Conservation (phyloP, 2,797 vertebrate genomes). For the Acanthopagrus latus region DNA sequence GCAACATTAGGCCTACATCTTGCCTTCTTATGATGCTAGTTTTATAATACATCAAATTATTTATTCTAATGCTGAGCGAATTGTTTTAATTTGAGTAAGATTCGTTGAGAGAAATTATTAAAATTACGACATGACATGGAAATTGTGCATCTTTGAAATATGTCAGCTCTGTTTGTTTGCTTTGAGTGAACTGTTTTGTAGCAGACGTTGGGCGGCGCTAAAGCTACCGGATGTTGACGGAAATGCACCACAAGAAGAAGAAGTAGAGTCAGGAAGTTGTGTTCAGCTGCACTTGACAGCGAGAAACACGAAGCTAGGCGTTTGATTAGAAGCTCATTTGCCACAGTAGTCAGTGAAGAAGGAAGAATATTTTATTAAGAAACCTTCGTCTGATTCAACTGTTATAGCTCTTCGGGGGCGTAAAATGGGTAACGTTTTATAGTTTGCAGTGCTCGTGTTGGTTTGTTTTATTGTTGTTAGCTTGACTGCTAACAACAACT, state of each 20-base stretch:
- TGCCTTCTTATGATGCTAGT: not conserved
- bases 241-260: constrained; percentile 23
- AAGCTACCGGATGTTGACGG: not conserved
- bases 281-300: not conserved
- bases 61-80: not conserved
- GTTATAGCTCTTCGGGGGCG: not conserved
- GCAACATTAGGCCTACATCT: not conserved
- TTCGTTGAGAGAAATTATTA: not conserved
- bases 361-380: not conserved
- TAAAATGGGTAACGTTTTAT: constrained; percentile 57
- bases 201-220: not conserved
- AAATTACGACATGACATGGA: not conserved
- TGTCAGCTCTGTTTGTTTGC: not conserved
- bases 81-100: not conserved
- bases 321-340: rapidly evolving
- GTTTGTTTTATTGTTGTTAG: constrained; percentile 42
- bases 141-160: not conserved
- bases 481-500: constrained; percentile 32
- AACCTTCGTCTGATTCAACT: not conserved
- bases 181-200: no score
- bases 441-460: not conserved
- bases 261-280: constrained; percentile 22
- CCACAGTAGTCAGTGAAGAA: not conserved
- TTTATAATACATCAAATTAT: no score
- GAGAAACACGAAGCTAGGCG: not conserved